Evolutionary conservation across 2,888 invertebrate genomes (phyloP), one percentile per base, ranked within the genome.

Genomic region (Agrilus biguttatus): DNA sequence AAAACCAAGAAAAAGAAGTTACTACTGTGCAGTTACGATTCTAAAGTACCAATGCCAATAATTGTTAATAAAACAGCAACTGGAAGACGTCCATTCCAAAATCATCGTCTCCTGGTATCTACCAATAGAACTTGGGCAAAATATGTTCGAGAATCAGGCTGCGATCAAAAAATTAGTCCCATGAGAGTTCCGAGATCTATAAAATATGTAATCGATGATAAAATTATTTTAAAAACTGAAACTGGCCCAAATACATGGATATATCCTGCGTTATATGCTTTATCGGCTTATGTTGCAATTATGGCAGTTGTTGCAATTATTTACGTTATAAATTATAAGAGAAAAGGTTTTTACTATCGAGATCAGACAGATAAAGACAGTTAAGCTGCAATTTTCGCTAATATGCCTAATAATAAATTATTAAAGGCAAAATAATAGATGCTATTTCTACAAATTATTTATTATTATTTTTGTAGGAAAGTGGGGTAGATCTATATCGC

Each of bases 71-170:
- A 70, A 53, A 70, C 71, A 1, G 55, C 51, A 8, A 67, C 72
- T 1, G 74, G 75, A 5, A 63, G 75, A 46, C 67, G 74, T 40
- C 72, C 74, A 1, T 73, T 74, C 51, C 66, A 70, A 14, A 76
- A 77, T 49, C 74, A 72, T 0, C 70, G 76, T 49, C 74, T 75
- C 49, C 55, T 76, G 21, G 72, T 74, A 1, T 68, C 67, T 45
- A 72, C 77, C 0, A 75, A 74, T 50, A 71, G 80, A 50, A 81
- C 81, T 1, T 82, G 82, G 82, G 80, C 80, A 2, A 80, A 81
- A 57, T 82, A 79, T 52, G 74, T 80, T 6, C 68, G 77, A 42
- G 80, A 80, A 55, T 78, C 79, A 0, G 75, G 73, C 17, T 80
- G 80, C 53, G 73, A 59, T 46, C 59, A 51, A 45, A 48, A 51